Base-by-base conservation (phyloP, 2,888 invertebrate species). In the Neria commutata region DNA sequence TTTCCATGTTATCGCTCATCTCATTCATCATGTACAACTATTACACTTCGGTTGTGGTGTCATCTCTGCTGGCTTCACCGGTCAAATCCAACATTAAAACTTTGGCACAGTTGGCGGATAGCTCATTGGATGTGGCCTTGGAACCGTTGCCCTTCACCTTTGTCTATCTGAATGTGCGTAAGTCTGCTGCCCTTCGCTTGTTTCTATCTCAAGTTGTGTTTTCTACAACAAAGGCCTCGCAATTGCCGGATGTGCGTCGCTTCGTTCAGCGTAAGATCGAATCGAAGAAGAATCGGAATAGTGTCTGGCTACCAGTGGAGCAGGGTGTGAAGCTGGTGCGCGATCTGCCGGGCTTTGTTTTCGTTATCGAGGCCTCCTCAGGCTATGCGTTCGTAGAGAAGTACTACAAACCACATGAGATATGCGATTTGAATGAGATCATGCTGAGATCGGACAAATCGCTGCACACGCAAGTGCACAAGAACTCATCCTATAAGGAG, bases 1-100 rank as follows among this genome's bases (percentile, higher is more conserved):
- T 79, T 46, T 68, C 77, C 3, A 68, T 75, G 0, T 57, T 80
- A 5, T 69, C 75, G 46, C 4, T 77, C 3, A 73, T 79, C 1
- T 75, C 82, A 2, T 83, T 84, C 70, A 79, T 85, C 54, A 76
- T 88, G 61, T 87, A 87, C 68, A 86, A 86, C 21, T 85, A 87
- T 14, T 88, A 87, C 69, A 86, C 88, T 1, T 88, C 88, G 1
- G 85, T 85, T 70, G 86, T 88, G 61, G 88, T 88, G 0, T 86
- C 86, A 1, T 79, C 86, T 3, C 73, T 88, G 17, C 83, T 87
- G 66, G 85, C 86, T 0, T 85, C 87, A 0, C 85, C 86, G 0
- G 79, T 84, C 5, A 84, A 84, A 21, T 79, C 81, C 10, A 71
- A 73, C 51, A 85, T 88, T 16, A 83, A 79, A 49, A 85, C 84